Evolutionary conservation across 2,113 vertebrate species (phyloP), one percentile per base, ranked within the genome.

Genomic region (Aspidoscelis tigris): DNA sequence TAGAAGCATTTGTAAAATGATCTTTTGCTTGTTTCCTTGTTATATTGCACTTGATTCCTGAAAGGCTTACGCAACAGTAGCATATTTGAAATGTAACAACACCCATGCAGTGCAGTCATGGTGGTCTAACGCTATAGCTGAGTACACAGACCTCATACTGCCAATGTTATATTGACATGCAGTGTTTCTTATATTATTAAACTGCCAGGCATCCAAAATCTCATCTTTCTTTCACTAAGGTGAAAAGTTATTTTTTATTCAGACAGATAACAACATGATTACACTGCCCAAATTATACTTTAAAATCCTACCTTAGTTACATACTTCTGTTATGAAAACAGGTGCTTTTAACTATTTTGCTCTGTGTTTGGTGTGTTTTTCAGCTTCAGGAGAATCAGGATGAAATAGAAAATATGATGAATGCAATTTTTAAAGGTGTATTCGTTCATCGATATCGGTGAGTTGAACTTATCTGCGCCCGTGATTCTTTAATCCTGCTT

Each of bases 371-470:
- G 0, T 93, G 2, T 94, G 1, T 94, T 92, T 97, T 96, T 88
- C 95, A 99, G 99, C 98, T 99, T 93, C 99, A 99, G 95, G 99
- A 99, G 96, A 99, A 99, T 95, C 99, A 99, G 92, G 98, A 99
- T 90, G 98, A 99, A 96, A 99, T 99, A 95, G 99, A 99, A 96
- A 99, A 99, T 94, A 99, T 99, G 98, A 99, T 99, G 99, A 99
- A 99, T 93, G 99, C 99, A 88, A 99, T 99, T 96, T 99, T 99
- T 96, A 99, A 99, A 96, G 99, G 99, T 91, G 98, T 99, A 90
- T 99, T 99, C 95, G 97, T 99, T 94, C 99, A 99, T 93, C 95
- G 99, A 97, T 99, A 99, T 92, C 96, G 99, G 99, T 99, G 97
- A 91, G 96, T 91, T 83, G 80, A 72, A 3, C 33, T 83, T 72